Conservation (phyloP, 2,797 vertebrate species). For the Eulemur rubriventer region DNA sequence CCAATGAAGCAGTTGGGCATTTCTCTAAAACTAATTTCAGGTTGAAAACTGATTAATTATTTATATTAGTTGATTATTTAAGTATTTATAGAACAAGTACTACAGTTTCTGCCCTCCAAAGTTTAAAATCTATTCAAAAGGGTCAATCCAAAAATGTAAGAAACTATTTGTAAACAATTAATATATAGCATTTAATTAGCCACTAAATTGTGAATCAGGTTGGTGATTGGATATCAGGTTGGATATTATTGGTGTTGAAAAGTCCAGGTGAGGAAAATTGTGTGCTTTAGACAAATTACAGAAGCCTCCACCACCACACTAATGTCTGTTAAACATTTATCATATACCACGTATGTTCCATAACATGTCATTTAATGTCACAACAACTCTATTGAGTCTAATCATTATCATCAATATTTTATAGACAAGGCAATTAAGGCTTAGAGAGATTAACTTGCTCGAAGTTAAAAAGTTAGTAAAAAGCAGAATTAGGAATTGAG, state of each 20-base stretch:
- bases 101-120: background rate
- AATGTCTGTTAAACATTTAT: background rate
- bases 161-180: slow-evolving; percentile 10
- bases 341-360: background rate
- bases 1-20: background rate
- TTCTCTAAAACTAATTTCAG: slow-evolving; percentile 52
- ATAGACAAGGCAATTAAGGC: background rate
- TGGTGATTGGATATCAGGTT: too few relatives aligned
- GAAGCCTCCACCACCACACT: background rate
- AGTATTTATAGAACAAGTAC: background rate
- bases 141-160: background rate
- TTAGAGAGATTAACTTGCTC: background rate
- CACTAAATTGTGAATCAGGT: background rate
- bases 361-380: background rate
- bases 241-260: background rate
- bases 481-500: background rate
- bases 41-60: slow-evolving; percentile 3
- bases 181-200: background rate
- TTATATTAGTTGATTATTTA: slow-evolving; percentile 14
- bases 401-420: background rate
- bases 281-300: background rate
- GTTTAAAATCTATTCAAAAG: background rate
- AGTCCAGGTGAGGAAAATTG: background rate
- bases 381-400: background rate
- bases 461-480: background rate